phyloP scores from a whole-genome alignment of 2,113 vertebrate genomes.

The Barbus barbus region DNA sequence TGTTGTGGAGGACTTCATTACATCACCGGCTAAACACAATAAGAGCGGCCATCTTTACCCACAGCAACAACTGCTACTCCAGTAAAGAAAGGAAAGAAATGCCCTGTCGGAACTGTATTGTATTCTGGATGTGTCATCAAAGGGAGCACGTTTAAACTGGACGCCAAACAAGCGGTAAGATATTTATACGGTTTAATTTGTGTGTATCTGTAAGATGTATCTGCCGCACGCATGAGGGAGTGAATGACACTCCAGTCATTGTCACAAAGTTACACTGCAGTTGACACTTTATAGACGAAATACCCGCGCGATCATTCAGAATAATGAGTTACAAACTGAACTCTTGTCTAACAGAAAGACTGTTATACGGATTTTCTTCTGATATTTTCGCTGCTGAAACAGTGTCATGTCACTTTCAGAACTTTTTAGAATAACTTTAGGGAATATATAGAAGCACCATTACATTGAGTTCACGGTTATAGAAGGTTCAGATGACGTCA shows the following conservation, averaged over 20 bases:
- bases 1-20: slow-evolving; percentile 49
- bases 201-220: background rate
- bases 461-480: background rate
- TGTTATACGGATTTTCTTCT: fast-evolving
- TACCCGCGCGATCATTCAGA: background rate
- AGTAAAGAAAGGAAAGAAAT: slow-evolving; percentile 24
- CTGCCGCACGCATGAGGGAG: background rate
- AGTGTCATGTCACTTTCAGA: background rate
- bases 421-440: background rate
- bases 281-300: background rate
- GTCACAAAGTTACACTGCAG: background rate
- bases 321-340: background rate
- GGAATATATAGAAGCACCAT: background rate
- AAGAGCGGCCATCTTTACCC: slow-evolving; percentile 55
- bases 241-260: slow-evolving; percentile 1
- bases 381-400: background rate
- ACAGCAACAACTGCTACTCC: slow-evolving; percentile 39
- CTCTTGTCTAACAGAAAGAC: background rate
- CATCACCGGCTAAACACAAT: slow-evolving; percentile 47
- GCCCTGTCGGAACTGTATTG: background rate
- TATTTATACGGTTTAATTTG: background rate
- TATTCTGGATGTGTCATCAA: slow-evolving; percentile 15
- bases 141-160: background rate
- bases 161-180: slow-evolving; percentile 3
- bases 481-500: background rate